phyloP scores from a whole-genome alignment of 2,888 invertebrate species.

The Agrotis exclamationis region DNA sequence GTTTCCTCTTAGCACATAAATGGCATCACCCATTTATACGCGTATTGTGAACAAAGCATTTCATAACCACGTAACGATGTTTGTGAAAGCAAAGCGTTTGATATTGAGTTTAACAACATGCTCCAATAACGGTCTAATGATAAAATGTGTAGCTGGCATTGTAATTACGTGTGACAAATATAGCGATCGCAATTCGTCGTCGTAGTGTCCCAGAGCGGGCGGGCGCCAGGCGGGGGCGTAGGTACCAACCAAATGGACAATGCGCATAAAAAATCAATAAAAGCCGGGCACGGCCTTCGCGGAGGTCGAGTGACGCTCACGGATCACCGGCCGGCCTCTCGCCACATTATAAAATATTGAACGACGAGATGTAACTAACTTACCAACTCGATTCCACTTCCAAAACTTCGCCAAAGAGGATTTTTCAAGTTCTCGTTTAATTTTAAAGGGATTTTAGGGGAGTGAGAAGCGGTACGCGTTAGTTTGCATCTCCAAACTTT shows the following conservation, averaged over 20 bases:
- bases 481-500: slow-evolving; percentile 56
- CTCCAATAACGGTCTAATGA: slow-evolving; percentile 36
- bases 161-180: slow-evolving; percentile 57
- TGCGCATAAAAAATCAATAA: slow-evolving; percentile 91
- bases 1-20: slow-evolving; percentile 47
- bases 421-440: slow-evolving; percentile 62
- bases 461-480: slow-evolving; percentile 37
- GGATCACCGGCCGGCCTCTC: slow-evolving; percentile 71
- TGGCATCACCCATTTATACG: slow-evolving; percentile 33
- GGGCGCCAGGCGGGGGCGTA: slow-evolving; percentile 70
- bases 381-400: slow-evolving; percentile 62
- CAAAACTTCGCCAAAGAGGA: slow-evolving; percentile 56
- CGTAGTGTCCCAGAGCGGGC: slow-evolving; percentile 57
- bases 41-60: slow-evolving; percentile 44
- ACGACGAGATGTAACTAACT: slow-evolving; percentile 60
- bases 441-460: slow-evolving; percentile 55
- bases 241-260: slow-evolving; percentile 85
- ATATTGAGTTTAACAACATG: slow-evolving; percentile 19
- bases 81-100: slow-evolving; percentile 26
- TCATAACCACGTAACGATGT: slow-evolving; percentile 42
- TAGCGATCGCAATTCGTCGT: slow-evolving; percentile 57
- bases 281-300: slow-evolving; percentile 88
- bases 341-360: slow-evolving; percentile 68
- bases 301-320: slow-evolving; percentile 83
- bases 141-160: slow-evolving; percentile 38